Evolutionary conservation across 2,888 invertebrate genomes (phyloP).

Genomic region (Thecophora atra): DNA sequence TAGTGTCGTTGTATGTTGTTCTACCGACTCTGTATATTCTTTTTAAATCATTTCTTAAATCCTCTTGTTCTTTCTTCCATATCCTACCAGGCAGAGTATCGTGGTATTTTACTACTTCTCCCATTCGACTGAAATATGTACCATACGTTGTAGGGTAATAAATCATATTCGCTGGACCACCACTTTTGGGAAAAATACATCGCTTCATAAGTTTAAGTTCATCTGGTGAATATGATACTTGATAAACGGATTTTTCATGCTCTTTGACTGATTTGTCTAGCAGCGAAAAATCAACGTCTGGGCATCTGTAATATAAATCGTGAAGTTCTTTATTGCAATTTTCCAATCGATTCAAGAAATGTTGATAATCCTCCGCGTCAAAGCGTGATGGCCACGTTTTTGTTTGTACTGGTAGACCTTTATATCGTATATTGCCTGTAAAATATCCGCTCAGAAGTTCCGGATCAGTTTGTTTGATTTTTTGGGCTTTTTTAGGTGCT

Average conservation of each 20-base stretch:
- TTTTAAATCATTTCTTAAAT: conserved; percentile 47
- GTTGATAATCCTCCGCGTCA: conserved; percentile 45
- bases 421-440: conserved; percentile 42
- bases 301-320: conserved; percentile 44
- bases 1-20: conserved; percentile 52
- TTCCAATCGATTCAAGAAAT: conserved; percentile 46
- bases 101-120: conserved; percentile 48
- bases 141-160: conserved; percentile 56
- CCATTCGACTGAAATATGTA: conserved; percentile 52
- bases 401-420: conserved; percentile 39
- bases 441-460: conserved; percentile 46
- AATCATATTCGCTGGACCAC: conserved; percentile 41
- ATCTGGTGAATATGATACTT: conserved; percentile 47
- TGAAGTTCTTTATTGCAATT: conserved; percentile 43
- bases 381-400: conserved; percentile 43
- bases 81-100: conserved; percentile 39
- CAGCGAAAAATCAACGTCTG: conserved; percentile 39
- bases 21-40: conserved; percentile 50
- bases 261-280: conserved; percentile 43
- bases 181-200: conserved; percentile 41
- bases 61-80: conserved; percentile 36
- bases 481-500: conserved; percentile 28
- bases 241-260: conserved; percentile 47
- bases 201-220: conserved; percentile 48
- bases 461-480: conserved; percentile 43